Percentiles rank a stretch among this genome's conserved stretches.
These are phyloP conservation scores for Patella caerulea DNA, from an alignment of 2,888 invertebrate genomes.

Conservation along the genomic window DNA sequence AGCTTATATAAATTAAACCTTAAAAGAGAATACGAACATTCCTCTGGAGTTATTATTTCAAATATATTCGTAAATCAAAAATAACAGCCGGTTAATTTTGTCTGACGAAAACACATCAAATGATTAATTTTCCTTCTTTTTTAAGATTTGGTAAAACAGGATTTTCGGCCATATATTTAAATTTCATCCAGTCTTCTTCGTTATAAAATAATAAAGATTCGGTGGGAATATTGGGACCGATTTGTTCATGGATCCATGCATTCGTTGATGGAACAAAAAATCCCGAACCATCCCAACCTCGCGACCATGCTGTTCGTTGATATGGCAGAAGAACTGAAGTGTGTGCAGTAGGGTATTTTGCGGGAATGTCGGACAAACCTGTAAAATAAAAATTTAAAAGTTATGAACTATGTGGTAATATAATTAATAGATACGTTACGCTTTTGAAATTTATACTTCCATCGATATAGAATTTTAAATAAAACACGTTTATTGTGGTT, in stretches of 20 bases:
- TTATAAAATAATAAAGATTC: slow-evolving; percentile 61
- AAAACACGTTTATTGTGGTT: too few relatives aligned
- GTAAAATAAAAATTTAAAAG: slow-evolving; percentile 13
- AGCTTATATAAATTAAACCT: too few relatives aligned
- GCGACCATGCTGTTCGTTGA: slow-evolving; percentile 49
- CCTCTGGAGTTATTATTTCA: too few relatives aligned
- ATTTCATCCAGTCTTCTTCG: slow-evolving; percentile 66
- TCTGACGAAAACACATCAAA: too few relatives aligned
- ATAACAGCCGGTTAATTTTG: too few relatives aligned
- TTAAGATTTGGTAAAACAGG: slow-evolving; percentile 26
- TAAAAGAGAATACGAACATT: too few relatives aligned
- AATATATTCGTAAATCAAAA: too few relatives aligned
- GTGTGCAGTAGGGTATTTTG: slow-evolving; percentile 52
- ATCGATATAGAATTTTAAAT: too few relatives aligned
- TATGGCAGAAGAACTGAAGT: slow-evolving; percentile 56
- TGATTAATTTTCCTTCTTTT: too few relatives aligned
- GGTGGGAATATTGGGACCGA: slow-evolving; percentile 55
- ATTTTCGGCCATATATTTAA: slow-evolving; percentile 54
- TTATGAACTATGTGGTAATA: neutral
- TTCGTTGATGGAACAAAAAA: slow-evolving; percentile 55
- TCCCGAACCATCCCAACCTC: slow-evolving; percentile 58
- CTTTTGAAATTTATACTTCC: too few relatives aligned
- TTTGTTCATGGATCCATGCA: slow-evolving; percentile 60
- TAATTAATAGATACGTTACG: too few relatives aligned
- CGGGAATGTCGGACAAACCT: slow-evolving; percentile 57